Base-by-base conservation (phyloP, 2,888 invertebrate genomes). In the Alcis repandata region DNA sequence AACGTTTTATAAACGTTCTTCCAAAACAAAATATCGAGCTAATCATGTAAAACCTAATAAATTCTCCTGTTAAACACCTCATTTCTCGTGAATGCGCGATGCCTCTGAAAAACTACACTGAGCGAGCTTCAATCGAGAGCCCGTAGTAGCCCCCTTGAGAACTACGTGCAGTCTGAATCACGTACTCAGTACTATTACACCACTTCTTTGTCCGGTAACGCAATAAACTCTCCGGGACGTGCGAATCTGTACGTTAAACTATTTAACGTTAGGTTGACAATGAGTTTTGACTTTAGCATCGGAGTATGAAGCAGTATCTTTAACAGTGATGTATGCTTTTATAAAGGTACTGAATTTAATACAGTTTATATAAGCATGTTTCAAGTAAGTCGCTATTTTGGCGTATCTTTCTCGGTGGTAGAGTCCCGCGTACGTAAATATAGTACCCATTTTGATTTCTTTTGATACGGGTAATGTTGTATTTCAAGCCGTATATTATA, bases 131-230 rank as follows among this genome's bases (percentile, higher is more conserved):
- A 53, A 46, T 53, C 46, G 61, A 54, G 19, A 53, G n/a, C 40
- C 9, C 48, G 15, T 32, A 40, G 54, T 63, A 45, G 27, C 27
- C 10, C 6, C 46, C 17, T 27, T 9, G 17, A 38, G 22, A 62
- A 59, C 61, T 59, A 67, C 71, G 69, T 69, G 69, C 68, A 66
- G 61, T 67, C 62, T 59, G 68, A 68, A 62, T 69, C 71, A 72
- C 71, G 71, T 72, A 40, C 61, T 36, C n/a, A 17, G 63, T 59
- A 61, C 69, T 63, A 69, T 72, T 68, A 72, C 67, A 72, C 68
- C 68, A 57, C 59, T 69, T 71, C 68, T 72, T 67, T 67, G 68
- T 69, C 71, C 71, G 63, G 52, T 59, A 59, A 63, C 46, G 63
- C 59, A 53, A 63, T 59, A 59, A 59, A 54, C 63, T 51, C 49